Conservation (phyloP, 2,888 invertebrate species). For the Lymantria dispar region DNA sequence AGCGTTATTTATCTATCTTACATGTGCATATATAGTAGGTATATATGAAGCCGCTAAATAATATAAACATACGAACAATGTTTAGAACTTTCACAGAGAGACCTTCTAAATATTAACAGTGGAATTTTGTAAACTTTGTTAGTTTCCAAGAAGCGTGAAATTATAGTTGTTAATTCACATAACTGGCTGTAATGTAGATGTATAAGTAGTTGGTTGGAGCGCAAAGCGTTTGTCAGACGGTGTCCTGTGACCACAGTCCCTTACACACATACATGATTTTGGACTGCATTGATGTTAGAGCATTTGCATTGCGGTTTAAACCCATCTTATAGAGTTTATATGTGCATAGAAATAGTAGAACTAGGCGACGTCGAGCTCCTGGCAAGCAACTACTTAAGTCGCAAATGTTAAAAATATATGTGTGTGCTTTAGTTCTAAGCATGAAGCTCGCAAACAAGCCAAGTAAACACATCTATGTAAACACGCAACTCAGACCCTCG, state of each 20-base stretch:
- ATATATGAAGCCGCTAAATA: conserved; percentile 10
- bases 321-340: too few species aligned
- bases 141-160: conserved; percentile 39
- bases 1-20: not conserved
- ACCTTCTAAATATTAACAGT: conserved; percentile 23
- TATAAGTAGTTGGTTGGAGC: conserved; percentile 21
- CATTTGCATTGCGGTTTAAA: too few species aligned
- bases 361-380: too few species aligned
- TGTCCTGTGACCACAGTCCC: conserved; percentile 40
- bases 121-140: conserved; percentile 24
- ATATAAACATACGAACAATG: conserved; percentile 28
- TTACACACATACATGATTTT: conserved; percentile 32
- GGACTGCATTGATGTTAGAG: too few species aligned
- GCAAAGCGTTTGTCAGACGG: conserved; percentile 43
- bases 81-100: conserved; percentile 29
- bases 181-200: conserved; percentile 7
- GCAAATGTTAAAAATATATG: too few species aligned
- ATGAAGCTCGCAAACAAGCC: conserved; percentile 53
- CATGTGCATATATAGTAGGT: conserved; percentile 3
- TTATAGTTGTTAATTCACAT: conserved; percentile 34
- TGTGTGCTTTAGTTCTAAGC: conserved; percentile 36
- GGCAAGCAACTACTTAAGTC: too few species aligned
- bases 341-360: too few species aligned
- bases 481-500: conserved; percentile 45
- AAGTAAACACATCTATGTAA: conserved; percentile 58